Evolutionary conservation across 2,888 invertebrate genomes (phyloP), one percentile per base, ranked within the genome.

Genomic region (Eilema griseolum): DNA sequence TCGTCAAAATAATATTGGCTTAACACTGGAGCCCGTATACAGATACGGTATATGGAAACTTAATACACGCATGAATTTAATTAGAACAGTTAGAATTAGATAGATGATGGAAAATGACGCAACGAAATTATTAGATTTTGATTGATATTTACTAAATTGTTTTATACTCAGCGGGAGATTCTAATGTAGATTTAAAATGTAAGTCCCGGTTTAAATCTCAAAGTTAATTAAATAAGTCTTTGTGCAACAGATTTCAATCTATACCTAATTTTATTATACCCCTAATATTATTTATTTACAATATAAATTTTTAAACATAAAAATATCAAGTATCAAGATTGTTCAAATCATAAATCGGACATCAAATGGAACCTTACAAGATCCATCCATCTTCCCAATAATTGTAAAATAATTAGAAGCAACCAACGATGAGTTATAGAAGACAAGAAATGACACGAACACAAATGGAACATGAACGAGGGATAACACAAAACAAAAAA

Each of bases 1-100:
- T 94, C 93, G 92, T 95, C 94, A 94, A 94, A 95, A 94, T 94
- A 93, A 93, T 92, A 94, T 93, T 93, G 92, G 93, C 92, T 94
- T 93, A 93, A 88, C 90, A 88, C 88, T 81, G 89, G 86, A 87
- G 87, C 89, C 86, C 88, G 90, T 88, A 89, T 86, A 87, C 85
- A 89, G 88, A 89, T 85, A 88, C 85, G 86, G 87, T 90, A 89
- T 86, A 86, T 82, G 86, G 90, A 87, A 90, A 92, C 90, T 90
- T 90, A 90, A 92, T 92, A 93, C 89, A 82, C 85, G 89, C 89
- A 88, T 87, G 88, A 90, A 90, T 91, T 93, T 91, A 92, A 92
- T 93, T 89, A 88, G 79, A 83, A 85, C 82, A 77, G 81, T 80
- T 85, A 84, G 84, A 85, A 81, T 83, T 82, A 80, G 70, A 83